Conservation (phyloP, 2,888 invertebrate genomes). For the Acrobasis consociella region DNA sequence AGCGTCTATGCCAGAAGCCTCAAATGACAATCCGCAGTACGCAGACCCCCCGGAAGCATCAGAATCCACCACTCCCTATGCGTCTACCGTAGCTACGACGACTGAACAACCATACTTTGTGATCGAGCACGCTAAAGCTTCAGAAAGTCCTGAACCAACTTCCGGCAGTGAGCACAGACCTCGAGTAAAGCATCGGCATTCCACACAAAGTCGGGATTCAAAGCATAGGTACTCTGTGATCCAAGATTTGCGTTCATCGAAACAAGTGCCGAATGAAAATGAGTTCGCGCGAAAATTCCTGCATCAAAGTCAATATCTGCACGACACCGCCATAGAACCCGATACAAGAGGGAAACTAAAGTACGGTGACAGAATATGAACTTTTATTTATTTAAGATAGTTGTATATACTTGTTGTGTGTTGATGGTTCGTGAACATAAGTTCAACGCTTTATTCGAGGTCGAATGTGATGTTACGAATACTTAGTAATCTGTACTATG, state of each 20-base stretch:
- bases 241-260: slow-evolving; percentile 36
- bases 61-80: slow-evolving; percentile 44
- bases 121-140: slow-evolving; percentile 37
- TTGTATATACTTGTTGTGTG: slow-evolving; percentile 38
- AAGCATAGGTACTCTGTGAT: slow-evolving; percentile 43
- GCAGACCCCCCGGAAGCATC: slow-evolving; percentile 54
- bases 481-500: slow-evolving; percentile 41
- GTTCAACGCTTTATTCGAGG: slow-evolving; percentile 46
- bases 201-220: slow-evolving; percentile 18
- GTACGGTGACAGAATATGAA: slow-evolving; percentile 75
- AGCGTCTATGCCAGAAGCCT: slow-evolving; percentile 59
- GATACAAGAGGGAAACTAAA: slow-evolving; percentile 56
- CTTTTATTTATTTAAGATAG: slow-evolving; percentile 41
- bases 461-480: slow-evolving; percentile 40
- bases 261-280: slow-evolving; percentile 36
- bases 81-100: slow-evolving; percentile 46
- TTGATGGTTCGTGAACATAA: slow-evolving; percentile 52
- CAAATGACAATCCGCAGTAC: slow-evolving; percentile 67
- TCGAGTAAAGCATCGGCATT: slow-evolving; percentile 32
- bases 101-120: slow-evolving; percentile 41
- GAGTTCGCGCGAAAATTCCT: slow-evolving; percentile 30
- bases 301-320: slow-evolving; percentile 37
- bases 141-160: slow-evolving; percentile 37
- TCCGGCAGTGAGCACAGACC: slow-evolving; percentile 39
- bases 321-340: slow-evolving; percentile 41